Percentiles rank a stretch among this genome's conserved stretches.
Conservation (phyloP, 1,140 invertebrate species). For the Reticulitermes speratus region DNA sequence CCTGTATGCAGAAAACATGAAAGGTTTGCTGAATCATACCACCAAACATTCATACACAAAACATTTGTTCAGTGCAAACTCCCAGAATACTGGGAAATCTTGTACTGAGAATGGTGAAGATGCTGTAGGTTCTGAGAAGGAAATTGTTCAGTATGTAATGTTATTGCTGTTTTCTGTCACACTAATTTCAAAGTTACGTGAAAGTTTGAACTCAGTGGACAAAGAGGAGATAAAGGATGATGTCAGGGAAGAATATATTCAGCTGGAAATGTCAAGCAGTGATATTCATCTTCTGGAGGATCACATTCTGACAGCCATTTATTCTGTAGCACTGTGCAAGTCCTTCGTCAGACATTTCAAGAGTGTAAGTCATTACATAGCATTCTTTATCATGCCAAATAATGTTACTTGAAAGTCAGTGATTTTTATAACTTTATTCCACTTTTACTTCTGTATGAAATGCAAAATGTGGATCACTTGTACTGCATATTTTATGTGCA, state of each 20-base stretch:
- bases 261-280: background rate
- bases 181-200: background rate
- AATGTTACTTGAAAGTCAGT: too few species aligned
- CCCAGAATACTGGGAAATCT: too few species aligned
- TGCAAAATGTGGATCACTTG: too few species aligned
- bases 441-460: too few species aligned
- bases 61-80: background rate
- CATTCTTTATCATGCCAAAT: background rate
- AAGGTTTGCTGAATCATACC: background rate
- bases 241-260: background rate
- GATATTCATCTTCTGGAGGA: background rate
- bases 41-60: background rate
- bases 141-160: background rate
- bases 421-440: too few species aligned
- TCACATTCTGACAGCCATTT: background rate
- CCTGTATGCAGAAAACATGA: background rate
- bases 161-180: background rate
- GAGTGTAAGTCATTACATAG: background rate
- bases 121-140: background rate
- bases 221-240: background rate
- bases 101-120: background rate
- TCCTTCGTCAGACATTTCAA: conserved; percentile 13
- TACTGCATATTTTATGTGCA: too few species aligned
- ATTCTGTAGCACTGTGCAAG: background rate
- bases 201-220: background rate